phyloP scores from a whole-genome alignment of 2,113 vertebrate species.

The Cephalopholis sonnerati region DNA sequence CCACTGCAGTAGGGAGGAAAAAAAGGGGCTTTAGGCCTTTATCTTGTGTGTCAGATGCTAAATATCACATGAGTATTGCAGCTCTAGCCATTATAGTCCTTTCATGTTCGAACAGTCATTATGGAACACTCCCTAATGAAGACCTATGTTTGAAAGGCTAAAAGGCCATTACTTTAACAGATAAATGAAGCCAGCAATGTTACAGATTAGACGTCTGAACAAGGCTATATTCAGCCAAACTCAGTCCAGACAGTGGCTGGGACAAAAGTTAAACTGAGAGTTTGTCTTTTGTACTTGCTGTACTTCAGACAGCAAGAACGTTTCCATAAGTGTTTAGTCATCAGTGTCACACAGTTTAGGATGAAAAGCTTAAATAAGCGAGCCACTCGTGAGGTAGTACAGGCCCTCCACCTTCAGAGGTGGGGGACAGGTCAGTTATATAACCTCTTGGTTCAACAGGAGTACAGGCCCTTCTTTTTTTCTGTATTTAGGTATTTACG shows the following conservation, averaged over 20 bases:
- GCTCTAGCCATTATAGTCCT: conserved; percentile 22
- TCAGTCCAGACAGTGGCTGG: not conserved
- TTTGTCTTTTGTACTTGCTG: not conserved
- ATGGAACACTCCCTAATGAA: conserved; percentile 30
- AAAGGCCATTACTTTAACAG: conserved; percentile 13
- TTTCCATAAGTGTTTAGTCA: not conserved
- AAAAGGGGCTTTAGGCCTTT: conserved; percentile 3
- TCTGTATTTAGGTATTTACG: not conserved
- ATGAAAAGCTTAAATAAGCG: not conserved
- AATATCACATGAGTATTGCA: conserved; percentile 22
- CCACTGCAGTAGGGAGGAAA: not conserved
- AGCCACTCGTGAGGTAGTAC: not conserved
- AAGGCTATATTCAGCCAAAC: conserved; percentile 1
- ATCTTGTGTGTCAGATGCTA: conserved; percentile 39
- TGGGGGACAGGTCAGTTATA: not conserved
- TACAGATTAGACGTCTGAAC: conserved; percentile 7
- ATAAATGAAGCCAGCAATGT: conserved; percentile 1
- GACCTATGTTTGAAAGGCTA: conserved; percentile 10
- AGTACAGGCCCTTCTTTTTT: not conserved
- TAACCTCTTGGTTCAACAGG: not conserved
- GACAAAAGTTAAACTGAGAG: not conserved
- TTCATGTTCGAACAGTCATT: conserved; percentile 8
- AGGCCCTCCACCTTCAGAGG: not conserved
- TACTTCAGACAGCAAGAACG: not conserved
- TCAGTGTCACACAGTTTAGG: not conserved